phyloP scores from a whole-genome alignment of 2,888 invertebrate species.

The Melieria crassipennis region DNA sequence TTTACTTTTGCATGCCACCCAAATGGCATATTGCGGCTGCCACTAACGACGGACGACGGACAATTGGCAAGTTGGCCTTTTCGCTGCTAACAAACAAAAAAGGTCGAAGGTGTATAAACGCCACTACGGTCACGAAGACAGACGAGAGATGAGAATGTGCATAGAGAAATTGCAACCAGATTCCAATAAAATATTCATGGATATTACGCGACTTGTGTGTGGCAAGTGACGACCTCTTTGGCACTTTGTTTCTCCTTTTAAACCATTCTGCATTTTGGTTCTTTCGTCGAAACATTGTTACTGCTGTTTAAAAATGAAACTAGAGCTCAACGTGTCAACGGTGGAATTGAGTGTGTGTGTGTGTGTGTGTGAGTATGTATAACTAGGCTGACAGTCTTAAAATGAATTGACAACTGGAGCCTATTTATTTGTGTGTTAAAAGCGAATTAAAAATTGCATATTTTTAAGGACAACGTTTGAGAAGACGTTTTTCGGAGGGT shows the following conservation, averaged over 20 bases:
- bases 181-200: constrained; percentile 50
- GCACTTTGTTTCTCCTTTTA: constrained; percentile 25
- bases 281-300: constrained; percentile 11
- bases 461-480: no score
- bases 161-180: constrained; percentile 39
- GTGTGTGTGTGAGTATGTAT: constrained; percentile 46
- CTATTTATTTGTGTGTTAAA: no score
- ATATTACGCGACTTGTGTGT: constrained; percentile 48
- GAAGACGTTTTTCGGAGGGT: no score
- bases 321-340: constrained; percentile 29
- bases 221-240: constrained; percentile 46
- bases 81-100: constrained; percentile 3
- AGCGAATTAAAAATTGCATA: no score
- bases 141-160: constrained; percentile 18
- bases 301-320: constrained; percentile 23
- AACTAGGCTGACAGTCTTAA: constrained; percentile 23
- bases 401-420: no score
- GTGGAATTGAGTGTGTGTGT: constrained; percentile 53
- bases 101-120: no score
- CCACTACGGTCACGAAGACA: constrained; percentile 7
- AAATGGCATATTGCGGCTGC: constrained; percentile 48
- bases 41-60: constrained; percentile 42
- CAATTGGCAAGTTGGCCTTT: constrained; percentile 19
- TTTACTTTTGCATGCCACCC: constrained; percentile 33
- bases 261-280: background rate